phyloP scores from a whole-genome alignment of 2,797 vertebrate genomes.

The Gastrophryne carolinensis region DNA sequence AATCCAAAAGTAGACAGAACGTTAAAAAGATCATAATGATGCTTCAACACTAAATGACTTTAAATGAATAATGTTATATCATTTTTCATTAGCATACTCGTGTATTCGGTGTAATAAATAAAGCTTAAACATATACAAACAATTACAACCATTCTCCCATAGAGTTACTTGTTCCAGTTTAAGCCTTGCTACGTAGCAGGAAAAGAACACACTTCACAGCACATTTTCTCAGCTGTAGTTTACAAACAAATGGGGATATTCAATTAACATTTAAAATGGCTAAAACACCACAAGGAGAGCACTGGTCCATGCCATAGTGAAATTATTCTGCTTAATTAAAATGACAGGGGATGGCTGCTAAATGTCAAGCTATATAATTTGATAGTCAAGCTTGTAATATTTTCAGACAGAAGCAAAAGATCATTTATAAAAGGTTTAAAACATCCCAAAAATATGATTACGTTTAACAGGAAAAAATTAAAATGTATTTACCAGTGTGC shows the following conservation, averaged over 20 bases:
- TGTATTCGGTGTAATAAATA: no score
- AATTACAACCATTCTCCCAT: no score
- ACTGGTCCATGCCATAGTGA: slow-evolving; percentile 27
- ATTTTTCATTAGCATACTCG: no score
- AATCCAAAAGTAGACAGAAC: no score
- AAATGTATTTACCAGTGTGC: no score
- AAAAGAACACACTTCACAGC: slow-evolving; percentile 22
- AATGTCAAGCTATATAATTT: slow-evolving; percentile 38
- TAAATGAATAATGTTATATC: no score
- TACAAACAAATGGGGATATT: slow-evolving; percentile 42
- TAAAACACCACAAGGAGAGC: slow-evolving; percentile 30
- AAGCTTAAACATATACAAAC: no score
- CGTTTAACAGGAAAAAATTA: neutral
- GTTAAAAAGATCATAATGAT: no score
- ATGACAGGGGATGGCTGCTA: slow-evolving; percentile 39
- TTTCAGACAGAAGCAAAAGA: slow-evolving; percentile 41
- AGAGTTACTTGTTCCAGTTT: no score
- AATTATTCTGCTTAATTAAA: slow-evolving; percentile 46
- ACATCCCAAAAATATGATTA: neutral
- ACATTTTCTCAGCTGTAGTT: slow-evolving; percentile 16
- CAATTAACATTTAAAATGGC: slow-evolving; percentile 47
- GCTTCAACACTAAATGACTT: no score
- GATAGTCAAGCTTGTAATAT: slow-evolving; percentile 41
- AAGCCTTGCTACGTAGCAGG: neutral
- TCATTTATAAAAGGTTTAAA: slow-evolving; percentile 17